Conservation (phyloP, 2,888 invertebrate species). For the Acholoe squamosa region DNA sequence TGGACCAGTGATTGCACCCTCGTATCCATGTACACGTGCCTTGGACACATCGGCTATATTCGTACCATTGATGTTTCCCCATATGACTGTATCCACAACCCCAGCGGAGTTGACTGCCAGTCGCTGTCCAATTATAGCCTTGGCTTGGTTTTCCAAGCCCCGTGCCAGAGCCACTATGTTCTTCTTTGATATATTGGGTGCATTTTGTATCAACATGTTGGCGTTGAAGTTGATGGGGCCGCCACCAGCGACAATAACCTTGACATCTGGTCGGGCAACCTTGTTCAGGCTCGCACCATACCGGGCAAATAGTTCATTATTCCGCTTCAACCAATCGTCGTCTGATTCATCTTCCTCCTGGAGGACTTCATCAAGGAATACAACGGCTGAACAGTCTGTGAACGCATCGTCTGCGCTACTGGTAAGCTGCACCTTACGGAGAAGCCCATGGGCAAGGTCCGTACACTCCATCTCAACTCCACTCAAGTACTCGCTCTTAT, state of each 20-base stretch:
- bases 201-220: slow-evolving; percentile 77
- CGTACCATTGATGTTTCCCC: slow-evolving; percentile 80
- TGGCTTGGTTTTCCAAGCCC: slow-evolving; percentile 79
- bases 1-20: slow-evolving; percentile 82
- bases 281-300: slow-evolving; percentile 75
- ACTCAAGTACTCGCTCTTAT: slow-evolving; percentile 71
- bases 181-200: slow-evolving; percentile 76
- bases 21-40: slow-evolving; percentile 78
- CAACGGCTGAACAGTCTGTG: slow-evolving; percentile 75
- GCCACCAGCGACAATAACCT: slow-evolving; percentile 78
- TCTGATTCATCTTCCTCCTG: slow-evolving; percentile 67
- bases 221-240: slow-evolving; percentile 81
- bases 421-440: slow-evolving; percentile 72
- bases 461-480: slow-evolving; percentile 79
- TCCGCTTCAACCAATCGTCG: slow-evolving; percentile 76
- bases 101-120: slow-evolving; percentile 79
- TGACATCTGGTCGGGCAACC: slow-evolving; percentile 75
- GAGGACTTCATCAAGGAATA: slow-evolving; percentile 73
- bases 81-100: slow-evolving; percentile 80
- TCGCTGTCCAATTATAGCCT: slow-evolving; percentile 78
- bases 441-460: slow-evolving; percentile 77
- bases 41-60: slow-evolving; percentile 68
- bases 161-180: slow-evolving; percentile 79
- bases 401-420: slow-evolving; percentile 76
- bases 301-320: slow-evolving; percentile 74